Percentiles rank a stretch among this genome's conserved stretches.
Conservation (phyloP, 2,888 invertebrate species). For the Octodonta nipae region DNA sequence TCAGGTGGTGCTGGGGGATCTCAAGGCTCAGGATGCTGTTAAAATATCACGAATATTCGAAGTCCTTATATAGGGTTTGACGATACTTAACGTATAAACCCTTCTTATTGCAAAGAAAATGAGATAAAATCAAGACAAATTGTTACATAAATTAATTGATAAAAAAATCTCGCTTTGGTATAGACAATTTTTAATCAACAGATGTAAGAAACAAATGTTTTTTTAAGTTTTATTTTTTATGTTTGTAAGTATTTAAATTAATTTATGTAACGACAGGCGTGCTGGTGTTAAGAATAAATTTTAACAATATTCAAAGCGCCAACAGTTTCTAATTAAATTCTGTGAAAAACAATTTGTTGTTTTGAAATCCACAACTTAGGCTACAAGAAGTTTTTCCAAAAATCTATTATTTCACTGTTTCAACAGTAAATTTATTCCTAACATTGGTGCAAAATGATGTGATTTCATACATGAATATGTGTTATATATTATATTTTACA, state of each 20-base stretch:
- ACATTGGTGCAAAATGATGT: conserved; percentile 1
- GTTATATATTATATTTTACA: background rate
- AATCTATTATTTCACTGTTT: too few species aligned
- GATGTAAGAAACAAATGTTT: too few species aligned
- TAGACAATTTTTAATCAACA: too few species aligned
- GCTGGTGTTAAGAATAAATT: conserved; percentile 2
- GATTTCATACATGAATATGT: conserved; percentile 1
- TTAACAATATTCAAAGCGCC: too few species aligned
- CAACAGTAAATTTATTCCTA: conserved; percentile 2
- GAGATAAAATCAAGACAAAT: background rate
- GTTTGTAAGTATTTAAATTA: background rate
- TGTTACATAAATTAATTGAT: background rate
- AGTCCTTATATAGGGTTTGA: conserved; percentile 1
- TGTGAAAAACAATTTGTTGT: too few species aligned
- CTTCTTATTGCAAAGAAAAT: background rate
- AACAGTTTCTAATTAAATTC: too few species aligned
- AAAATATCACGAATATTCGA: conserved; percentile 31
- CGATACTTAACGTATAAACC: background rate
- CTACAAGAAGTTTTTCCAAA: too few species aligned
- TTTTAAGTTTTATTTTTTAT: too few species aligned
- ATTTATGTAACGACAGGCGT: background rate
- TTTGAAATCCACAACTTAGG: too few species aligned
- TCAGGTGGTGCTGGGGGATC: conserved; percentile 68
- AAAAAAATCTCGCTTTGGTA: too few species aligned
- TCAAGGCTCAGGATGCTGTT: conserved; percentile 86